Conservation (phyloP, 1,140 invertebrate species). For the Sweltsa coloradensis region DNA sequence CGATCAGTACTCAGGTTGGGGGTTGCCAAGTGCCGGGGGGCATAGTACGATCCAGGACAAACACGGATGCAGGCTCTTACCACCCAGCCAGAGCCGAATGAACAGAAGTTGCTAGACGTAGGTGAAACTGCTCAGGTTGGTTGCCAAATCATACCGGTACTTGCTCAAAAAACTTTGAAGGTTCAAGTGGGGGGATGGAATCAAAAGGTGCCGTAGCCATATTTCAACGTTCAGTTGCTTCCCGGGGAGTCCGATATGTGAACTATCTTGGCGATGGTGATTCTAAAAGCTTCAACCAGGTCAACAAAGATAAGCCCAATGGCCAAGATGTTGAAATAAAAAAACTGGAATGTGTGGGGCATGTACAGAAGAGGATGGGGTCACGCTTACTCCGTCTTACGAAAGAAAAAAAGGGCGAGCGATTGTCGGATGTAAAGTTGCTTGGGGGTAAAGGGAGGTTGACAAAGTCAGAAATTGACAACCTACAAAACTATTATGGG, state of each 20-base stretch:
- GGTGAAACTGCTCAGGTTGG: too few species aligned
- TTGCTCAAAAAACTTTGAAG: conserved; percentile 17
- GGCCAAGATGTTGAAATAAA: conserved; percentile 13
- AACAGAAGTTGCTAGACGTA: too few species aligned
- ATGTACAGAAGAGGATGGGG: conserved; percentile 14
- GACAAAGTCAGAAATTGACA: conserved; percentile 17
- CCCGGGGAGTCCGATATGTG: conserved; percentile 14
- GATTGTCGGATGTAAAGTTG: background rate
- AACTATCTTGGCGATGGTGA: conserved; percentile 19
- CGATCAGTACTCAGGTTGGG: too few species aligned
- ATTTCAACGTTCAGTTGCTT: conserved; percentile 14
- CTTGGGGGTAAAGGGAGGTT: conserved; percentile 15
- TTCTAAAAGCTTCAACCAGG: conserved; percentile 13
- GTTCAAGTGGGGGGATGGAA: conserved; percentile 19
- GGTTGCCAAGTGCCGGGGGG: too few species aligned
- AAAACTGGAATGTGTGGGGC: conserved; percentile 14
- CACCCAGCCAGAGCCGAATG: too few species aligned
- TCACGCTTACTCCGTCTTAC: conserved; percentile 9
- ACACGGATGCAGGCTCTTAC: too few species aligned
- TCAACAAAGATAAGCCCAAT: conserved; percentile 17
- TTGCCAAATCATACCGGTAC: conserved; percentile 4
- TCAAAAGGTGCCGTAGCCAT: conserved; percentile 14
- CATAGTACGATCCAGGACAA: too few species aligned
- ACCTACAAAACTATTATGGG: conserved; percentile 20
- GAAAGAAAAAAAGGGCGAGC: background rate